phyloP scores from a whole-genome alignment of 1,140 invertebrate species.

The Eumeta japonica region DNA sequence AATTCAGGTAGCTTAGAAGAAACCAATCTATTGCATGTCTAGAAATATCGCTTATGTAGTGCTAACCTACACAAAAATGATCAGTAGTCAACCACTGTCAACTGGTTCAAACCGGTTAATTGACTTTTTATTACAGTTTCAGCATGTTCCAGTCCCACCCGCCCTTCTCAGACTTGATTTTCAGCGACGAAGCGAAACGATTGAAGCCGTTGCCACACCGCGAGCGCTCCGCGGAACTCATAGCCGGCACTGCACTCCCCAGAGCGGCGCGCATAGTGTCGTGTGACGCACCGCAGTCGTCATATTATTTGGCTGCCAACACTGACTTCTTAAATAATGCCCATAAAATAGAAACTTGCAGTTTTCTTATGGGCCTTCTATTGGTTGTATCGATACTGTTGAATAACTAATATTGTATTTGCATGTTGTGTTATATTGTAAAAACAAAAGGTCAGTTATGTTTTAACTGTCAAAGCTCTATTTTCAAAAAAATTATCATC shows the following conservation, averaged over 20 bases:
- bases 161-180: slow-evolving; percentile 84
- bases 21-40: not conserved
- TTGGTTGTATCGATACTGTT: not conserved
- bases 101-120: not conserved
- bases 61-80: not conserved
- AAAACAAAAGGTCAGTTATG: too few relatives aligned
- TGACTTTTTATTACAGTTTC: slow-evolving; percentile 63
- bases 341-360: slow-evolving; percentile 12
- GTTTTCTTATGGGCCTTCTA: not conserved
- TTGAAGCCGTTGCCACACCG: slow-evolving; percentile 67
- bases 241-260: slow-evolving; percentile 30
- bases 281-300: slow-evolving; percentile 40
- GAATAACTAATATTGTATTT: not conserved
- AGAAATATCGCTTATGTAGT: too few relatives aligned
- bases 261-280: slow-evolving; percentile 41
- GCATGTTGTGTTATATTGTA: not conserved
- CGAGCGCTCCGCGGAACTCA: slow-evolving; percentile 55
- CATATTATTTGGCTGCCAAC: slow-evolving; percentile 39
- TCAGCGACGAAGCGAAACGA: slow-evolving; percentile 87
- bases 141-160: slow-evolving; percentile 84
- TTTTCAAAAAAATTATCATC: too few relatives aligned
- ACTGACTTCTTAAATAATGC: slow-evolving; percentile 37
- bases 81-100: not conserved
- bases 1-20: slow-evolving; percentile 76
- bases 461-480: too few relatives aligned